Evolutionary conservation across 1,140 invertebrate species (phyloP), one percentile per base, ranked within the genome.

Genomic region (Psix sp.): DNA sequence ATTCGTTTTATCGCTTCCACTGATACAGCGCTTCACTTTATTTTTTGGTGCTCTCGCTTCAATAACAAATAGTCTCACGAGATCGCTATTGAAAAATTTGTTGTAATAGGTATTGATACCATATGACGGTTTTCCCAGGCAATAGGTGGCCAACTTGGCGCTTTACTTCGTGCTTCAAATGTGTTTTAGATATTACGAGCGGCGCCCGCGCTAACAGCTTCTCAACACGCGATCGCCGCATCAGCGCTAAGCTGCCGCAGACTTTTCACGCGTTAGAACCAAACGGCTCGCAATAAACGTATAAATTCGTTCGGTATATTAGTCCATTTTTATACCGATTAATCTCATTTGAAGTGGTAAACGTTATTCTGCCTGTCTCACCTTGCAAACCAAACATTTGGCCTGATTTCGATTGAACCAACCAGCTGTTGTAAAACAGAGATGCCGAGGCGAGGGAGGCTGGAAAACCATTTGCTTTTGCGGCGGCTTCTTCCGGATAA

Each of bases 351-450:
- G 24, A 18, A 35, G n/a, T 24, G 2, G 31, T 33, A 43, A 40
- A 51, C 18, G 35, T 0, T 11, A 40, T 5, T 33, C 21, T 6
- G 16, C 39, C 5, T 21, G 13, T 54, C 67, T 71, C 78, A 88
- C 87, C 87, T 86, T 88, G 87, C 9, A 88, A 59, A 3, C 84
- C 85, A 65, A 88, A 88, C 39, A 88, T 74, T 59, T 87, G 85
- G 10, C 77, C 81, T 26, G 87, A 79, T 56, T 88, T 88, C 18
- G 84, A 80, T 71, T 86, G 84, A 4, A 82, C 79, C 42, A 88
- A 83, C 87, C 87, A 88, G 52, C 83, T 84, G 36, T 83, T 84
- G 56, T 88, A 88, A 17, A 88, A 79, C 7, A 88, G 67, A 0
- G 87, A 85, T 0, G 87, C 85, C 6, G 87, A 88, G 3, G 85